Percentiles rank a stretch among this genome's conserved stretches.
These are phyloP conservation scores for honey bee (Apis mellifera) DNA, from an alignment of 1,140 invertebrate species.

Conservation along the genomic window Amel_HAv3.1 CM009944.2:8038501-8039000, in stretches of 20 bases:
- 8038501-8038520: slow-evolving; percentile 38
- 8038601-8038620: background rate
- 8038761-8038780: no score
- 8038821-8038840: no score
- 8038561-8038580: slow-evolving; percentile 34
- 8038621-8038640: background rate
- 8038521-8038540: slow-evolving; percentile 19
- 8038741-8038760: no score
- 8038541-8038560: slow-evolving; percentile 40
- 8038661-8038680: background rate
- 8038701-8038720: background rate
- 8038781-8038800: background rate
- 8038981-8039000: background rate
- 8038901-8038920: background rate
- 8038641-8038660: background rate
- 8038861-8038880: no score
- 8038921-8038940: no score
- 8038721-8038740: background rate
- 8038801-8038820: no score
- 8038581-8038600: slow-evolving; percentile 1
- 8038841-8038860: no score
- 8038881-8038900: no score
- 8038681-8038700: background rate
- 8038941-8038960: no score
- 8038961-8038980: background rate